These are phyloP conservation scores for Leucozona laternaria DNA, from an alignment of 2,888 invertebrate species.

Conservation along the genomic window DNA sequence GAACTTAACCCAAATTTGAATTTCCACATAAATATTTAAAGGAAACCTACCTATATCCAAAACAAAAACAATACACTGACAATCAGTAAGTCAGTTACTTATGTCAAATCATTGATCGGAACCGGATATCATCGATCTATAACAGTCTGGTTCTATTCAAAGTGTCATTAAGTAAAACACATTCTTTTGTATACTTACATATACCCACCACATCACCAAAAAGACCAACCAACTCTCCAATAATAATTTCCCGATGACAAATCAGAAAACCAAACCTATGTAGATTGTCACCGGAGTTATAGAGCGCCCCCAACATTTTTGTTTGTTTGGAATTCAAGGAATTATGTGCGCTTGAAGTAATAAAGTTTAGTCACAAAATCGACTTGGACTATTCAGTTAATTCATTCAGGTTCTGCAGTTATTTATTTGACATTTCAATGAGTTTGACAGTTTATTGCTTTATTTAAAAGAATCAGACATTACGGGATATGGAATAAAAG, in stretches of 20 bases:
- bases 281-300: neutral
- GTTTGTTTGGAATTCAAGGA: constrained; percentile 24
- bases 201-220: neutral
- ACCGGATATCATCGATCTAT: constrained; percentile 28
- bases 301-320: constrained; percentile 27
- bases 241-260: constrained; percentile 14
- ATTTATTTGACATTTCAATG: constrained; percentile 43
- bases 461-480: constrained; percentile 22
- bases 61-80: neutral
- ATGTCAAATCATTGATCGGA: constrained; percentile 26
- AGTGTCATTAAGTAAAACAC: constrained; percentile 25
- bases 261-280: constrained; percentile 11
- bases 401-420: constrained; percentile 23
- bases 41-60: neutral
- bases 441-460: constrained; percentile 37
- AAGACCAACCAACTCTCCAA: neutral
- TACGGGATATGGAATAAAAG: neutral
- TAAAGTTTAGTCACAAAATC: constrained; percentile 24
- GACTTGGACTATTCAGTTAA: neutral
- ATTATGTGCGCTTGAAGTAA: constrained; percentile 23
- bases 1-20: constrained; percentile 20
- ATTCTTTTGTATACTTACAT: neutral
- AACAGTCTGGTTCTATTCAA: constrained; percentile 9
- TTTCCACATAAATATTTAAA: constrained; percentile 2
- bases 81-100: constrained; percentile 33